phyloP scores from a whole-genome alignment of 2,797 vertebrate species.

The Helicolenus hilgendorfi region DNA sequence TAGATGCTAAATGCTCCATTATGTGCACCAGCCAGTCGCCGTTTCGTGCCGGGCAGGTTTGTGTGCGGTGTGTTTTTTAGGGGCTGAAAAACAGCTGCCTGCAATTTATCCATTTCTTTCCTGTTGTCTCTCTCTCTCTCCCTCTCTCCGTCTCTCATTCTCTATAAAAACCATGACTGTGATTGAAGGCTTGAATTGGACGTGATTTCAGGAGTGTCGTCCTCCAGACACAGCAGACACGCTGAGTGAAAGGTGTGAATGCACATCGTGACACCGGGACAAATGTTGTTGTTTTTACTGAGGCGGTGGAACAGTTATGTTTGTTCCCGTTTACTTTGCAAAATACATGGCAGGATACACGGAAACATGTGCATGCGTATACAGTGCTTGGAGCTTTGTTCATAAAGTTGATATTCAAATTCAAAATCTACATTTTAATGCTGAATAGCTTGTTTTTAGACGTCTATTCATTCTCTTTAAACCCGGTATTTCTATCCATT shows the following conservation, averaged over 20 bases:
- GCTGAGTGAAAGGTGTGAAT: slow-evolving; percentile 42
- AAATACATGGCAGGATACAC: not conserved
- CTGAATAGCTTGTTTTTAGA: too few relatives aligned
- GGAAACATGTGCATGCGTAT: not conserved
- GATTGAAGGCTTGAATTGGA: slow-evolving; percentile 24
- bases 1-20: not conserved
- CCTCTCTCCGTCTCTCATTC: not conserved
- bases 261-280: slow-evolving; percentile 2
- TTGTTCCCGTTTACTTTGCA: not conserved
- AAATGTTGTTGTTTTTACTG: not conserved
- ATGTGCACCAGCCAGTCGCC: not conserved
- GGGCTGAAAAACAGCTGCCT: not conserved
- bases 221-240: not conserved
- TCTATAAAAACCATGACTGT: not conserved
- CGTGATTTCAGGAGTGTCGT: slow-evolving; percentile 5
- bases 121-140: not conserved
- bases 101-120: not conserved
- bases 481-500: not conserved
- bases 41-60: not conserved
- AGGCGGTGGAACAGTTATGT: not conserved
- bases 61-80: not conserved
- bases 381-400: too few relatives aligned
- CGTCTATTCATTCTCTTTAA: too few relatives aligned
- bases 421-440: too few relatives aligned
- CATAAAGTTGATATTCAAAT: too few relatives aligned